Base-by-base conservation (phyloP, 1,140 invertebrate species). In the Meteorus sp. region DNA sequence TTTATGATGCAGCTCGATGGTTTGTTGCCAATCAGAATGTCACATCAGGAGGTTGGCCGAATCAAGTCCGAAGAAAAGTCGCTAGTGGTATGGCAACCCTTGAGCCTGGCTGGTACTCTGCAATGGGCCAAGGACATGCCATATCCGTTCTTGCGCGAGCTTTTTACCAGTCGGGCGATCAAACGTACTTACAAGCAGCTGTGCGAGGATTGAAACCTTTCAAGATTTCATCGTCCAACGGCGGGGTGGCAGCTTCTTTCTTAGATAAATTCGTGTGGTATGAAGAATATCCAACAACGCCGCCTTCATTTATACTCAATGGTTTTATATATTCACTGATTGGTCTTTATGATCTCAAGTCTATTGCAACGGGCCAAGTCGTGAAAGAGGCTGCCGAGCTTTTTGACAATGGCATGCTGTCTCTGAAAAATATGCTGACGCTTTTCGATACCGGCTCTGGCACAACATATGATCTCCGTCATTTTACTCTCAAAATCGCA, bases 311-410 rank as follows among this genome's bases (percentile, higher is more conserved):
- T 80, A 96, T 99, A 6, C 85, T 99, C 1, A 99, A 99, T 80
- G 97, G 97, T 23, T 99, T 99, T 78, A 97, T 99, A 66, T 99
- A 98, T 80, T 95, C 97, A 0, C 83, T 99, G 1, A 85, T 99
- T 54, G 97, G 97, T 2, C 83, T 99, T 0, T 98, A 98, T 73
- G 97, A 99, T 82, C 79, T 98, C 22, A 87, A 88, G 65, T 86
- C 84, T 67, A 85, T 89, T 13, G 86, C 87, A 2, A 83, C 84
- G 4, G 81, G 83, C 11, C 83, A 86, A 5, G 74, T 78, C 54
- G 69, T 71, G 1, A 64, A 72, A 9, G 86, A 92, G 71, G 90
- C 90, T 9, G 84, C 85, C 43, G 79, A 85, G 61, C 83, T 98
- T 27, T 98, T 91, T 74, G 84, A 89, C 61, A 87, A 91, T 71